These are phyloP conservation scores for Elegia similella DNA, from an alignment of 2,888 invertebrate genomes.

Conservation along the genomic window DNA sequence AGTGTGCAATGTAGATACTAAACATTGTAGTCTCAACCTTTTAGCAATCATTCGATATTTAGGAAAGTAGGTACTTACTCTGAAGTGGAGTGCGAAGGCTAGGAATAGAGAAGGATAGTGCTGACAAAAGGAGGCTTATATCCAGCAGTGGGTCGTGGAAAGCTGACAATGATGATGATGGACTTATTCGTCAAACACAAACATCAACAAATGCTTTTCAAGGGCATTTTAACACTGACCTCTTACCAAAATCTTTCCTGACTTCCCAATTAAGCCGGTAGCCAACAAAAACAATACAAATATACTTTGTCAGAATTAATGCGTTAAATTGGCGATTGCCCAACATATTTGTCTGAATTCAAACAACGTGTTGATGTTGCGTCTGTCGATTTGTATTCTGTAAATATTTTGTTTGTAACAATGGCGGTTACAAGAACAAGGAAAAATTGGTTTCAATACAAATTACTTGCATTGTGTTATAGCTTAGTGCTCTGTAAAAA, in stretches of 20 bases:
- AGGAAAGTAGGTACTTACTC: no score
- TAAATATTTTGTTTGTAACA: background rate
- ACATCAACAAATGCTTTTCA: background rate
- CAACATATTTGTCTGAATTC: constrained; percentile 9
- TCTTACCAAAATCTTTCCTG: background rate
- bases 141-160: no score
- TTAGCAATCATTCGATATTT: no score
- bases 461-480: no score
- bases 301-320: constrained; percentile 1
- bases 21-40: no score
- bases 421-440: background rate
- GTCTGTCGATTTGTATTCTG: constrained; percentile 1
- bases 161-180: no score
- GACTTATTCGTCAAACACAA: background rate
- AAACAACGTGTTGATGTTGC: constrained; percentile 4
- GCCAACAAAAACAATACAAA: constrained; percentile 2
- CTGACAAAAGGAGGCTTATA: no score
- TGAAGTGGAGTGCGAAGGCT: no score
- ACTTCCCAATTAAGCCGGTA: background rate
- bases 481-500: no score
- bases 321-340: constrained; percentile 10
- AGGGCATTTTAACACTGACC: background rate
- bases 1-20: no score
- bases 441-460: background rate
- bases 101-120: no score